phyloP scores from a whole-genome alignment of 2,113 vertebrate species.

The Cathartes aura region DNA sequence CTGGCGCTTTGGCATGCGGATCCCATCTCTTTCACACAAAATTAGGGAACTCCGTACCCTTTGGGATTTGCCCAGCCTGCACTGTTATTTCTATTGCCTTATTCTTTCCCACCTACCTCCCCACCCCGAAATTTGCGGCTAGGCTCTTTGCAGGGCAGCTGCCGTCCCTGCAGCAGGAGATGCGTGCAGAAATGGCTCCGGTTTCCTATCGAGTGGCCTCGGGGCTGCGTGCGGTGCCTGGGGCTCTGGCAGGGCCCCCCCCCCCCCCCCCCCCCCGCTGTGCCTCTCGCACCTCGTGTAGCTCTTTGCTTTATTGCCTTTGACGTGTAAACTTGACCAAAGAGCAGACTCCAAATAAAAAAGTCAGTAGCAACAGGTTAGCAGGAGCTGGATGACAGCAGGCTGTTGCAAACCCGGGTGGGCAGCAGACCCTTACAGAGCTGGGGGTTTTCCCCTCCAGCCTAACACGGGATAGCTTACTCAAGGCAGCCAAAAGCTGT shows the following conservation, averaged over 20 bases:
- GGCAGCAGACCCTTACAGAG: neutral
- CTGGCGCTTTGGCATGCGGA: accelerated
- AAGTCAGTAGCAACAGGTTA: neutral
- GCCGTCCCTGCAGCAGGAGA: neutral
- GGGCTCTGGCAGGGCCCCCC: neutral
- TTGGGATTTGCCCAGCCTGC: neutral
- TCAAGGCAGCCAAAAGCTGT: neutral
- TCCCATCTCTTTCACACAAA: neutral
- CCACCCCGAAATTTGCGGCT: neutral
- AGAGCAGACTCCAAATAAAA: neutral
- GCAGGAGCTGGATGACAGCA: neutral
- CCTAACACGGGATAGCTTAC: neutral
- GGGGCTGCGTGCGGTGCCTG: neutral
- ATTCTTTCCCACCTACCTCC: neutral
- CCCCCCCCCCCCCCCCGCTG: accelerated
- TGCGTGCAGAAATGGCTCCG: neutral
- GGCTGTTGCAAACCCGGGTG: neutral
- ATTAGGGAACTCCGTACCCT: neutral
- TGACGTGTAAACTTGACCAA: neutral
- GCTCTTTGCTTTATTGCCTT: neutral
- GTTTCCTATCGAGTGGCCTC: neutral
- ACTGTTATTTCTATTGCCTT: neutral
- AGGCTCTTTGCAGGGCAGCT: neutral
- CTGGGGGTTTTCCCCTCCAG: neutral
- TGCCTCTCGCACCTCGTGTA: neutral